Base-by-base conservation (phyloP, 2,113 vertebrate species). In the Eulacestoma nigropectus region DNA sequence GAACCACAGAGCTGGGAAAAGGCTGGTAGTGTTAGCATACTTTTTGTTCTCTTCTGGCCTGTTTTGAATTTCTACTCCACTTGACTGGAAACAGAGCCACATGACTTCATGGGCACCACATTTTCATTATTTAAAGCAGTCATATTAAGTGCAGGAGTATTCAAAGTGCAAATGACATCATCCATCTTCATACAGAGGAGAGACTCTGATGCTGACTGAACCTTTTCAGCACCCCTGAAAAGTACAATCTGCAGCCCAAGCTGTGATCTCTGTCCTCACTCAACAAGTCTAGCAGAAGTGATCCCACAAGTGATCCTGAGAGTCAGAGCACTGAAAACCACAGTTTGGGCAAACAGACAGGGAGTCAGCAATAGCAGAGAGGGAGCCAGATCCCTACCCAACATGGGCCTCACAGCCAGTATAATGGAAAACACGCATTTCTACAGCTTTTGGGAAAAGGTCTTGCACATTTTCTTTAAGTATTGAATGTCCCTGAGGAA, bases 161-260 rank as follows among this genome's bases (percentile, higher is more conserved):
- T 85, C 74, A 25, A 89, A 80, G 77, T 32, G 84, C 78, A 78
- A 91, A 75, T 62, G 69, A 96, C 46, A 30, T 95, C 93, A 93
- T 55, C 30, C 16, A 77, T 84, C 84, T 77, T 91, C 59, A 73
- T 14, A 19, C 9, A 53, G 75, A 59, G 62, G 62, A 91, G 82
- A 79, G n/a, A 32, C 19, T 76, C 56, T 56, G 70, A 82, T 69
- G 79, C 52, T 80, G 50, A 65, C 37, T 46, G 79, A 95, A 88
- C 72, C 30, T 55, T 83, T 69, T 42, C 6, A 4, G 63, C 59
- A 92, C 6, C n/a, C 37, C 67, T 46, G 37, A 91, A 76, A 1
- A 55, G 29, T 23, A 55, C 37, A 62, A 39, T 90, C 89, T 74
- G 39, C 46, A 90, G 37, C 29, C 26, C 49, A 20, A 18, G n/a